A percentile compares a stretch with the other conserved stretches of the same genome.
These are phyloP conservation scores for Tetrao urogallus DNA, from an alignment of 2,113 vertebrate species.

Conservation along the genomic window DNA sequence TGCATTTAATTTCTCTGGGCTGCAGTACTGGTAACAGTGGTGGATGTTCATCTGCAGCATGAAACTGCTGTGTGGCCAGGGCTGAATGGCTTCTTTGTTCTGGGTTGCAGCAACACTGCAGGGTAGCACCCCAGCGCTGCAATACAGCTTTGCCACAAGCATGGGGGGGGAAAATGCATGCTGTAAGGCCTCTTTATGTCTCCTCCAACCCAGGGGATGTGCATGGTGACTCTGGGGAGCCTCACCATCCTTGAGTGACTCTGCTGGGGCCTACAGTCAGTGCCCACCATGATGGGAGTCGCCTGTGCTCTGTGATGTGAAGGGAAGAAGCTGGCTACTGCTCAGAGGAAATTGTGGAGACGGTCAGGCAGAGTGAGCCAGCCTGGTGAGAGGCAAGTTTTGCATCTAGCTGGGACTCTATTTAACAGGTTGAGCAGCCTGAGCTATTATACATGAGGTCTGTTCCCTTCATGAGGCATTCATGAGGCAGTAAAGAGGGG, in stretches of 20 bases:
- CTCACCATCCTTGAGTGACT: background rate
- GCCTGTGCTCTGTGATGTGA: background rate
- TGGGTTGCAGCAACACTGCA: background rate
- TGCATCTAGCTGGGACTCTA: background rate
- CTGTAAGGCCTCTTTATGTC: background rate
- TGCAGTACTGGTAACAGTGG: constrained; percentile 24
- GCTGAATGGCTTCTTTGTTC: constrained; percentile 39
- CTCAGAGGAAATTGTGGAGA: fast-evolving
- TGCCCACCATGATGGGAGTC: background rate
- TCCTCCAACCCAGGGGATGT: background rate
- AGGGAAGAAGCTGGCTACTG: background rate
- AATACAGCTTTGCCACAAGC: fast-evolving
- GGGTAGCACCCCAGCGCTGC: fast-evolving
- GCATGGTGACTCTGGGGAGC: background rate
- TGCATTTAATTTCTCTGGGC: constrained; percentile 45
- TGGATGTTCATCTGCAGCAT: constrained; percentile 15
- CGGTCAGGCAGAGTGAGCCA: background rate
- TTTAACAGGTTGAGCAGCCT: background rate
- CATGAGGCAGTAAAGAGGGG: background rate
- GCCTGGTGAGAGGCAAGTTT: background rate
- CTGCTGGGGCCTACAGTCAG: background rate
- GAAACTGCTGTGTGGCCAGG: fast-evolving
- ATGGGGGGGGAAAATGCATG: background rate
- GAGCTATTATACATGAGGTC: background rate
- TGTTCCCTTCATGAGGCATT: background rate